Evolutionary conservation across 2,797 vertebrate species (phyloP), one percentile per base, ranked within the genome.

Genomic region (Diglossa cyanea): DNA sequence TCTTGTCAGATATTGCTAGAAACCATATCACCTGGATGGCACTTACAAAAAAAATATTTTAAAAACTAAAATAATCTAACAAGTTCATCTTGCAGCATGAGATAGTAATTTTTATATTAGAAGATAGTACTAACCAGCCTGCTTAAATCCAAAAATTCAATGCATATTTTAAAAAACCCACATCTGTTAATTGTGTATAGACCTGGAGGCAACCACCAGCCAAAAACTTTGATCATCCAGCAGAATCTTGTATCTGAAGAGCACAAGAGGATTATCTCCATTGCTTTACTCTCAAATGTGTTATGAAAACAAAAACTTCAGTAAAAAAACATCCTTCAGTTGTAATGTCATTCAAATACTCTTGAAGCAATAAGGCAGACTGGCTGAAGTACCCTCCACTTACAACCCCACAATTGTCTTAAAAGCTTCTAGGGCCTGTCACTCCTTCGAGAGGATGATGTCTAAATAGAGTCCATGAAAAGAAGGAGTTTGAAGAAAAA

Each of bases 181-280:
- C 89, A 96, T 93, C 93, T 94, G 95, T 91, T 94, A 70, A 30
- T 83, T 90, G 82, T 78, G 37, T 81, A 81, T 17, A 63, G 35
- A 85, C 76, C 95, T 90, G 48, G 58, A 94, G 95, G 91, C 93
- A 96, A 88, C 19, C 50, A 88, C 37, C 66, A 94, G 39, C 7
- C 66, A 88, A 94, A 88, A 86, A 78, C 91, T 95, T 95, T 96
- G 91, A 97, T 96, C 87, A 96, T 66, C 28, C 47, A 73, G 55
- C 28, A 92, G 50, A 70, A 85, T 58, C 35, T 89, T 47, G 45
- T 82, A 70, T 79, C 72, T 62, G 81, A 91, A 86, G 51, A 87
- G 58, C 78, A 62, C 76, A 72, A 78, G 57, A 89, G 82, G 54
- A 75, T 63, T 93, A 62, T 73, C 74, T 81, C 80, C 33, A 33